Evolutionary conservation across 2,797 vertebrate species (phyloP).

Genomic region (Lophius americanus): DNA sequence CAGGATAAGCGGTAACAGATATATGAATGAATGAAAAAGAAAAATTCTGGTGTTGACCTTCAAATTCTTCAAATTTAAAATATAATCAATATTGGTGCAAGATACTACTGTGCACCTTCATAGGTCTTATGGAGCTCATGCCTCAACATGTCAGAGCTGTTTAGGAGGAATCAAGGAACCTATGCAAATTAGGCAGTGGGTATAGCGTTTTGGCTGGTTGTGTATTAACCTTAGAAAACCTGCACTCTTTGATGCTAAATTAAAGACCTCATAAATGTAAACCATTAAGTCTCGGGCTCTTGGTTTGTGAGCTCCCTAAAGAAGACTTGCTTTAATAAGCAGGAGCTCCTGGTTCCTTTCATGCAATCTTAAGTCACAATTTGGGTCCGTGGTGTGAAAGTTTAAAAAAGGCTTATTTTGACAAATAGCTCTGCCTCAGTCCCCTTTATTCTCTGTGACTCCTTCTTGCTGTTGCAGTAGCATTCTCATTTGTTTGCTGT

Average conservation of each 20-base stretch:
- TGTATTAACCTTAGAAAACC: not conserved
- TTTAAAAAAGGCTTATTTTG: constrained; percentile 37
- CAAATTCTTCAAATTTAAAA: too few relatives aligned
- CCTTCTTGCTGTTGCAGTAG: constrained; percentile 13
- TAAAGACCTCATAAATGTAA: constrained; percentile 26
- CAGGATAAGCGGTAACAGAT: too few relatives aligned
- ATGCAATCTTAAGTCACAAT: constrained; percentile 34
- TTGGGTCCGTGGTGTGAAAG: constrained; percentile 27
- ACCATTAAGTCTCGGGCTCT: constrained; percentile 31
- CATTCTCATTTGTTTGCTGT: constrained; percentile 10
- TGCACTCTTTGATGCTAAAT: constrained; percentile 12
- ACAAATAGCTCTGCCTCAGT: constrained; percentile 28
- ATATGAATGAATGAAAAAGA: too few relatives aligned
- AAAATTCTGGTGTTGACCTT: too few relatives aligned
- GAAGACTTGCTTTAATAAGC: constrained; percentile 57
- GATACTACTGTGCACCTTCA: too few relatives aligned
- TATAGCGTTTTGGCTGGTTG: too few relatives aligned
- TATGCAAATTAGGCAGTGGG: too few relatives aligned
- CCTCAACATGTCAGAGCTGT: too few relatives aligned
- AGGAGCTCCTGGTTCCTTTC: constrained; percentile 24
- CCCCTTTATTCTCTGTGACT: constrained; percentile 8
- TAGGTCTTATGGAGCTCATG: too few relatives aligned
- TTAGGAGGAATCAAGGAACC: too few relatives aligned
- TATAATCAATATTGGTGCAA: too few relatives aligned
- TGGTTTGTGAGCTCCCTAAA: constrained; percentile 23